Conservation (phyloP, 2,797 vertebrate species). For the Meriones psammophilus region DNA sequence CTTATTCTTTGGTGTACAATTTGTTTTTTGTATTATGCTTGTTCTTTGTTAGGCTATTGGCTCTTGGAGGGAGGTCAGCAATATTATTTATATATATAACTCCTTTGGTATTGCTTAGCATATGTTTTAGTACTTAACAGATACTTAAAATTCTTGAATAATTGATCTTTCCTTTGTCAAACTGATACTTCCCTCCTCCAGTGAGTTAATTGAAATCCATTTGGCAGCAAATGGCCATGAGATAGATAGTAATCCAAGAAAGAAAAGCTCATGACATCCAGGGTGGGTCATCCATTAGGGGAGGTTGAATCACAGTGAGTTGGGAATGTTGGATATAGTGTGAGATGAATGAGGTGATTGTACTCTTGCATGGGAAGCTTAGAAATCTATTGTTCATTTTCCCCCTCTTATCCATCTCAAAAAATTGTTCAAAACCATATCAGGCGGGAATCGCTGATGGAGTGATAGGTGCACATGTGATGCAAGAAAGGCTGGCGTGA, state of each 20-base stretch:
- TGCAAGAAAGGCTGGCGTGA: constrained; percentile 2
- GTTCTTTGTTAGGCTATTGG: neutral
- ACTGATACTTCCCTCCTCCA: neutral
- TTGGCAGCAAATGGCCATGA: neutral
- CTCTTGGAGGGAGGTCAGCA: neutral
- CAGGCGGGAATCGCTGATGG: neutral
- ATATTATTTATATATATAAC: neutral
- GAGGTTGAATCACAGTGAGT: neutral
- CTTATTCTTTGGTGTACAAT: neutral
- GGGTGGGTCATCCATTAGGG: constrained; percentile 4
- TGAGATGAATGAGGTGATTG: constrained; percentile 45
- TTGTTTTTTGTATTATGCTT: neutral
- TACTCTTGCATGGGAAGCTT: constrained; percentile 41
- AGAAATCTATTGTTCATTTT: constrained; percentile 50
- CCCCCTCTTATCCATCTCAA: neutral
- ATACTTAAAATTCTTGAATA: constrained; percentile 45
- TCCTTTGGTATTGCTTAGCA: neutral
- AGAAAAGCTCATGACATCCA: neutral
- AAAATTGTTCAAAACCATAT: constrained; percentile 19
- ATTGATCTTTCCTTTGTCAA: constrained; percentile 44
- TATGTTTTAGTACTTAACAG: neutral
- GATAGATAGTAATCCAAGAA: constrained; percentile 38
- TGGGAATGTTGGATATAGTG: neutral
- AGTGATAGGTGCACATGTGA: constrained; percentile 14
- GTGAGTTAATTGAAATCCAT: constrained; percentile 58